Base-by-base conservation (phyloP, 2,113 vertebrate species). In the Grantiella picta region DNA sequence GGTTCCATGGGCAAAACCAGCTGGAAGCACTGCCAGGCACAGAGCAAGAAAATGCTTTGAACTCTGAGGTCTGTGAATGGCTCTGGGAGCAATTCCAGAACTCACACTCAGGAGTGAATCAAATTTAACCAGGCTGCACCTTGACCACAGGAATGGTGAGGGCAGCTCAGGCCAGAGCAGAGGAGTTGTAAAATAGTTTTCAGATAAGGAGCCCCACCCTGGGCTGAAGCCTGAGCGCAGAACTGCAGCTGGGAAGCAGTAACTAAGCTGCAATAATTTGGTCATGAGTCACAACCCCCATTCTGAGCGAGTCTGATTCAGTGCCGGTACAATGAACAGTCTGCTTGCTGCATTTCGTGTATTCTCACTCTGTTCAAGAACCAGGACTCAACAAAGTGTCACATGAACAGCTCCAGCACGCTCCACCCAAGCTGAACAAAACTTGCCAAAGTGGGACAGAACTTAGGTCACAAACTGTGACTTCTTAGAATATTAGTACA, bases 181-280 rank as follows among this genome's bases (percentile, higher is more conserved):
- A 25, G 57, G 17, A 76, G 61, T 0, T 85, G 44, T 7, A 29
- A 7, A 65, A 53, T 4, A 45, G 59, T 18, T 42, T 94, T 18
- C 3, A 44, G 2, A 35, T 44, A 36, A 80, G 53, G n/a, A 40
- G 40, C 63, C 66, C 52, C 76, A 49, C 45, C 59, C 64, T 25
- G 8, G 23, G 82, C 64, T 80, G 25, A 7, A 56, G 73, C 7
- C 85, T 49, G 65, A 59, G 36, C 5, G 50, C 68, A 90, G 54
- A 89, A 36, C 71, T 63, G 80, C 36, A 94, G 89, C 86, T 89
- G 76, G 24, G 57, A 25, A 49, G 57, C 76, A 72, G 76, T 5
- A 56, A 72, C 71, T 14, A 9, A 82, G 20, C 45, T 33, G 7
- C 86, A 92, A 81, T 73, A 42, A 89, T 23, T 57, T 21, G 64